These are phyloP conservation scores for Lophochroa leadbeateri DNA, from an alignment of 2,113 vertebrate genomes.

Conservation along the genomic window DNA sequence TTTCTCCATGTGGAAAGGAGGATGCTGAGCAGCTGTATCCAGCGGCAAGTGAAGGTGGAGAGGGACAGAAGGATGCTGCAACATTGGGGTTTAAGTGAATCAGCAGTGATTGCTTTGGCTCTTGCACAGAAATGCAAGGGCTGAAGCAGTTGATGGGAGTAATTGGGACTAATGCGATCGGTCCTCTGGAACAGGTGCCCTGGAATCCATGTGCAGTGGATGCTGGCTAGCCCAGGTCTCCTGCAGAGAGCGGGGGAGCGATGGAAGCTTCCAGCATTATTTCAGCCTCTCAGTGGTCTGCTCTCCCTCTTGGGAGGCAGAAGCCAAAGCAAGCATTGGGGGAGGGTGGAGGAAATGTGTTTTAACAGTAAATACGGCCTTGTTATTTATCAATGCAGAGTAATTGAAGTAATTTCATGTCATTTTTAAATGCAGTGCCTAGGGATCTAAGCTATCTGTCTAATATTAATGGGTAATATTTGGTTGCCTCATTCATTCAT, in stretches of 20 bases:
- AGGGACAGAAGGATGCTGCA: neutral
- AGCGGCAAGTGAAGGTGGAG: neutral
- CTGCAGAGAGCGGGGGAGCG: rapidly evolving
- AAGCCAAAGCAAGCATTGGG: neutral
- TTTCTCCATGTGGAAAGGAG: neutral
- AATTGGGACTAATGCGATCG: neutral
- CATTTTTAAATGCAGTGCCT: slow-evolving; percentile 61
- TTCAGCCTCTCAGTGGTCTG: neutral
- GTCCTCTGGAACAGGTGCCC: neutral
- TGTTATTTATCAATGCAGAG: slow-evolving; percentile 72
- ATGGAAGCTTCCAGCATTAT: neutral
- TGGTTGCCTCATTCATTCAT: slow-evolving; percentile 69
- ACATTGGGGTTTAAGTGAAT: neutral
- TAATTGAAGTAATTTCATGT: slow-evolving; percentile 74
- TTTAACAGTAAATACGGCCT: slow-evolving; percentile 49
- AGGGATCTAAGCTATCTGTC: slow-evolving; percentile 73
- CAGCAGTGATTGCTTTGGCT: neutral
- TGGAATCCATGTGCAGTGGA: rapidly evolving
- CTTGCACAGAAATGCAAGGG: neutral
- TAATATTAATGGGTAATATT: slow-evolving; percentile 76
- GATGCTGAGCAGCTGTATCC: slow-evolving; percentile 23
- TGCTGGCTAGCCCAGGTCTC: neutral
- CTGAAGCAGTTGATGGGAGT: neutral
- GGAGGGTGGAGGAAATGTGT: neutral
- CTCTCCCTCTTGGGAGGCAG: slow-evolving; percentile 1